phyloP scores from a whole-genome alignment of 1,140 invertebrate genomes.

The Achatina immaculata region DNA sequence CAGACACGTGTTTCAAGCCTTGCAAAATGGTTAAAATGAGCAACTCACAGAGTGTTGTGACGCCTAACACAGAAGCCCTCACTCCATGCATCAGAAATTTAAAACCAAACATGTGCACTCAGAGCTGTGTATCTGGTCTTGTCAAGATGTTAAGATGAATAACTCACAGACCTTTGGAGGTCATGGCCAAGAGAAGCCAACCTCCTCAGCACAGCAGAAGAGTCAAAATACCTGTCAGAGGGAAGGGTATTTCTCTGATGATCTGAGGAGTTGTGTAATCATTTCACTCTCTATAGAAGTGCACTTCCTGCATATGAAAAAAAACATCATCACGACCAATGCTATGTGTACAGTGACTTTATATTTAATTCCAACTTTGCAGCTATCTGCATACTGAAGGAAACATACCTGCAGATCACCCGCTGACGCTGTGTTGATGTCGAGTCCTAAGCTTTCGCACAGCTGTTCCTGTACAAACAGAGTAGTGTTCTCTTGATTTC shows the following conservation, averaged over 20 bases:
- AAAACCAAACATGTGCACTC: no score
- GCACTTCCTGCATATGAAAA: not conserved
- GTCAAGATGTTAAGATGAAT: no score
- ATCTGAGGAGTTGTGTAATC: not conserved
- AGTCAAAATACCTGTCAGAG: not conserved
- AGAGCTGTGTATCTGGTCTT: no score
- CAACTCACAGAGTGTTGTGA: no score
- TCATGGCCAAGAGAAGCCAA: no score
- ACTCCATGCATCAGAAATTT: no score
- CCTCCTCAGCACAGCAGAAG: not conserved
- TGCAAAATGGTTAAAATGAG: no score
- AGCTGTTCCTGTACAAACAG: conserved; percentile 66
- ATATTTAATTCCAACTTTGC: not conserved
- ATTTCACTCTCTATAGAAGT: not conserved
- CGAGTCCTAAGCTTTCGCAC: conserved; percentile 76
- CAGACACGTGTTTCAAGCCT: no score
- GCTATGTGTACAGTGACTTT: not conserved
- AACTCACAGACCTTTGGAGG: no score
- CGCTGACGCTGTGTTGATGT: conserved; percentile 80
- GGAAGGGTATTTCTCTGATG: not conserved
- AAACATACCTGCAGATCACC: conserved; percentile 57
- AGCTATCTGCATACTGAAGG: not conserved
- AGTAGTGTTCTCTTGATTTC: no score
- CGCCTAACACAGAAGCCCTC: no score
- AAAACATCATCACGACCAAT: not conserved